Conservation (phyloP, 2,888 invertebrate genomes). For the Epirrhoe tristata region DNA sequence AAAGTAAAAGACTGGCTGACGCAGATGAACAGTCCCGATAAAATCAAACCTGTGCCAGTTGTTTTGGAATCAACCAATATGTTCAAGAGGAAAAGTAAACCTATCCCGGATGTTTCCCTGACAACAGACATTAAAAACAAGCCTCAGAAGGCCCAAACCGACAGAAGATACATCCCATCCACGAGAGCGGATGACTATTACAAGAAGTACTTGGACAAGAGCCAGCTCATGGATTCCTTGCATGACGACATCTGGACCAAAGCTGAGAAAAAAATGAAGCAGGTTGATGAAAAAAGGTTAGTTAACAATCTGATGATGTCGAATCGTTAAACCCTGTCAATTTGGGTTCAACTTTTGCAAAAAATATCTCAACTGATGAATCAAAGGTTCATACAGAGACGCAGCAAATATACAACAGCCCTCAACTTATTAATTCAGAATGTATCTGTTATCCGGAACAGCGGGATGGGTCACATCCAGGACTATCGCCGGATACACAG, state of each 20-base stretch:
- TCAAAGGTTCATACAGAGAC: no score
- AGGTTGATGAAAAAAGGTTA: slow-evolving; percentile 58
- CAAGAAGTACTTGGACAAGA: slow-evolving; percentile 53
- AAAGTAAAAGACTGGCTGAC: slow-evolving; percentile 31
- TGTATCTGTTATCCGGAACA: no score
- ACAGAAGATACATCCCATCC: slow-evolving; percentile 54
- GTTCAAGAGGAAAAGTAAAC: slow-evolving; percentile 43
- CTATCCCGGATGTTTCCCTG: no score
- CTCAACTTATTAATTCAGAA: no score
- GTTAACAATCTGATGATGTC: slow-evolving; percentile 9
- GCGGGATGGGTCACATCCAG: no score
- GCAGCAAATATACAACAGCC: no score
- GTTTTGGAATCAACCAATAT: slow-evolving; percentile 41
- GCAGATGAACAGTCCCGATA: slow-evolving; percentile 15
- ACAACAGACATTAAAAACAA: background rate
- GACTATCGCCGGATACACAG: no score
- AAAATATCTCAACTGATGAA: no score
- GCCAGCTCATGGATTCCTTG: slow-evolving; percentile 45
- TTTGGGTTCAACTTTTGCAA: no score
- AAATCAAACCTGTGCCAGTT: slow-evolving; percentile 36
- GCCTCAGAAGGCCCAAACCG: background rate
- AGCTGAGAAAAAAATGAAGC: slow-evolving; percentile 58
- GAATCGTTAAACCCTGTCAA: no score
- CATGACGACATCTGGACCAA: slow-evolving; percentile 59
- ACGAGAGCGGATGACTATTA: slow-evolving; percentile 58